These are phyloP conservation scores for Pseudococcus jackbeardsleyi DNA, from an alignment of 2,888 invertebrate species.

Conservation along the genomic window DNA sequence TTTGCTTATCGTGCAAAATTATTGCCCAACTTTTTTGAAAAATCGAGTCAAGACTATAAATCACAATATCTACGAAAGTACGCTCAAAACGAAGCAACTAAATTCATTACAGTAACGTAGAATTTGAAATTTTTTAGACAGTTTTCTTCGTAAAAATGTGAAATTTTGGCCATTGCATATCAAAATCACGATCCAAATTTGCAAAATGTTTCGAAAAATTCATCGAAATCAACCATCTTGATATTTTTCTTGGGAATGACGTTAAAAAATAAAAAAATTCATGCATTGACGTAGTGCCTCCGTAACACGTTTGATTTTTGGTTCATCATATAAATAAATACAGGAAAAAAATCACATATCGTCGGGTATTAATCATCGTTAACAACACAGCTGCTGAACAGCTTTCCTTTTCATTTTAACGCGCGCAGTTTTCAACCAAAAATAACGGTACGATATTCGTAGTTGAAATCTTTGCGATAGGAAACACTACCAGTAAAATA, in stretches of 20 bases:
- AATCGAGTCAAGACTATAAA: background rate
- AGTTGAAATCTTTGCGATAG: background rate
- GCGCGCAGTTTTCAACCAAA: background rate
- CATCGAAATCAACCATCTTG: background rate
- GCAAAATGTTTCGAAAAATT: background rate
- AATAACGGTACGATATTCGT: background rate
- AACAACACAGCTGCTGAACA: constrained; percentile 25
- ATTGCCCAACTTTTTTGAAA: background rate
- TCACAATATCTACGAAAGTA: background rate
- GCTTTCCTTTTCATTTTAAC: background rate
- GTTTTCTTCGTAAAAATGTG: background rate
- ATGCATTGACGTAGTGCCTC: constrained; percentile 54
- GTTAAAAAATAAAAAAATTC: background rate
- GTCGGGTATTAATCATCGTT: background rate
- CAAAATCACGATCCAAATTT: background rate
- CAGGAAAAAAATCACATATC: background rate
- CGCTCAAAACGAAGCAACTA: background rate
- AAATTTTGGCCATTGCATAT: background rate
- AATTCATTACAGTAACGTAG: no score
- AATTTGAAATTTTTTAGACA: no score
- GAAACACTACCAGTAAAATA: constrained; percentile 51
- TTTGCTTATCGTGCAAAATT: background rate
- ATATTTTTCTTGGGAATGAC: constrained; percentile 58
- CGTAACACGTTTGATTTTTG: background rate
- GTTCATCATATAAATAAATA: background rate